Percentiles rank a stretch among this genome's conserved stretches.
phyloP scores from a whole-genome alignment of 2,797 vertebrate species.

The Epinephelus malabaricus region DNA sequence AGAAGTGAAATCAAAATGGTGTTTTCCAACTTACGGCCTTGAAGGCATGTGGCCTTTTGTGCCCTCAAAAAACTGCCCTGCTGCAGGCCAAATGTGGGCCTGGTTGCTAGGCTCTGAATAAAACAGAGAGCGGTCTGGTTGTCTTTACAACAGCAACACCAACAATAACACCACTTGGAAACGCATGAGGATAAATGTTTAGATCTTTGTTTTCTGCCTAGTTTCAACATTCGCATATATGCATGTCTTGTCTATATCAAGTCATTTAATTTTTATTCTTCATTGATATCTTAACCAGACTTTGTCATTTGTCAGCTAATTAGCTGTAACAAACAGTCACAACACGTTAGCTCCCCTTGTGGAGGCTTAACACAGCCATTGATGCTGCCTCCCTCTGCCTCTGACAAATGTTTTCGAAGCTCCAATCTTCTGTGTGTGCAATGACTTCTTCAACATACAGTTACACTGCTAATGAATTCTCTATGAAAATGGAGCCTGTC shows the following conservation, averaged over 20 bases:
- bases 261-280: background rate
- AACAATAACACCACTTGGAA: too few relatives aligned
- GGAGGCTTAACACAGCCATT: conserved; percentile 11
- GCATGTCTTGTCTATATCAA: background rate
- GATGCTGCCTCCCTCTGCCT: background rate
- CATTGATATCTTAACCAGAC: background rate
- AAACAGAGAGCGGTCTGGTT: too few relatives aligned
- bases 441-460: conserved; percentile 4
- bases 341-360: background rate
- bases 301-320: background rate
- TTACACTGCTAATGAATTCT: conserved; percentile 29
- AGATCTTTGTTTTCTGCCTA: background rate
- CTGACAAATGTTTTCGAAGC: conserved; percentile 19
- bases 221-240: background rate
- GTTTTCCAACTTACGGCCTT: too few relatives aligned
- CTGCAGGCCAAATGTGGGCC: too few relatives aligned
- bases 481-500: conserved; percentile 43
- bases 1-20: too few relatives aligned
- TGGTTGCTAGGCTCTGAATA: too few relatives aligned
- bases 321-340: background rate
- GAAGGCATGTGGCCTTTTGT: too few relatives aligned
- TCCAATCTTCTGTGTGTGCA: background rate
- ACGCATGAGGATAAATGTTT: background rate
- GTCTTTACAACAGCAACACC: too few relatives aligned
- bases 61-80: too few relatives aligned